Evolutionary conservation across 1,140 invertebrate genomes (phyloP).

Genomic region (Brachionus calyciflorus): DNA sequence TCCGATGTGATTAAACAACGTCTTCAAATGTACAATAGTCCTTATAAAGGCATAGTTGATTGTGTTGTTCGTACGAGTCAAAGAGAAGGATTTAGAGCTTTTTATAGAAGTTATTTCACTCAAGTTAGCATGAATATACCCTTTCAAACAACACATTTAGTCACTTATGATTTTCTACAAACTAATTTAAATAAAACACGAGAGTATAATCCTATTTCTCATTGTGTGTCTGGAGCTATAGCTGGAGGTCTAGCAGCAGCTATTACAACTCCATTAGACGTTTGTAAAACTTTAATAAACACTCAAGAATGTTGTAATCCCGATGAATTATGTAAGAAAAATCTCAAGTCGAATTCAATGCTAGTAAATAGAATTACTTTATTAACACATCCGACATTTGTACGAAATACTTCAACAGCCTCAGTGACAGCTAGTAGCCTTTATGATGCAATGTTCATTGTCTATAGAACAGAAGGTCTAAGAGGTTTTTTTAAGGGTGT

Average conservation of each 20-base stretch:
- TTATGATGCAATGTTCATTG: conserved; percentile 69
- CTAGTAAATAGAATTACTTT: conserved; percentile 17
- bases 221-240: conserved; percentile 80
- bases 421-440: conserved; percentile 63
- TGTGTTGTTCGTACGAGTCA: conserved; percentile 76
- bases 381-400: not conserved
- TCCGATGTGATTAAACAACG: conserved; percentile 98
- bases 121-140: conserved; percentile 96
- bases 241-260: conserved; percentile 89
- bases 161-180: conserved; percentile 87
- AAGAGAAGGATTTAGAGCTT: conserved; percentile 80
- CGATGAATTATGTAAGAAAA: conserved; percentile 46
- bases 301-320: conserved; percentile 74
- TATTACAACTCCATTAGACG: conserved; percentile 94
- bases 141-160: conserved; percentile 92
- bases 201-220: conserved; percentile 79
- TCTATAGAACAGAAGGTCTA: conserved; percentile 64
- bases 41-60: conserved; percentile 77
- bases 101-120: conserved; percentile 93
- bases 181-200: conserved; percentile 75
- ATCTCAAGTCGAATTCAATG: too few relatives aligned
- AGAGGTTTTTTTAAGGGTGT: conserved; percentile 69
- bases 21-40: conserved; percentile 94
- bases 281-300: conserved; percentile 95
- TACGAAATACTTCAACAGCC: not conserved